Conservation (phyloP, 2,797 vertebrate genomes). For the Amblyopsis hoosieri region DNA sequence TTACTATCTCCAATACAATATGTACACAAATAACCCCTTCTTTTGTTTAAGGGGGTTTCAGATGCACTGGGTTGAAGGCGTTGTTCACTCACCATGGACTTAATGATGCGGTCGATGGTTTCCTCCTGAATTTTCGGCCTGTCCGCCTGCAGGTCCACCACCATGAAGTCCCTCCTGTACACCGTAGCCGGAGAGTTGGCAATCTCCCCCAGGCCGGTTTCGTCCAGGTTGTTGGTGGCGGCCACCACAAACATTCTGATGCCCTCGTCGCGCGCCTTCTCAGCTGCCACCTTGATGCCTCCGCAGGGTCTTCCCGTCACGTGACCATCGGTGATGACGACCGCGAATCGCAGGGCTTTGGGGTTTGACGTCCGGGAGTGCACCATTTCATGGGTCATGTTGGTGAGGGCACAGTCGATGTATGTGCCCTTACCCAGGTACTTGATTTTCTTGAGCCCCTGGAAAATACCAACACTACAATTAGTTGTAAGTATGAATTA, state of each 20-base stretch:
- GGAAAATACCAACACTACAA: constrained; percentile 4
- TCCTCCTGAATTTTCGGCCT: constrained; percentile 34
- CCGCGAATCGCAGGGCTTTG: constrained; percentile 75
- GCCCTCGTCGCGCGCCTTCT: constrained; percentile 81
- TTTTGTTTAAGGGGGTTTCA: too few relatives aligned
- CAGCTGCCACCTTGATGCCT: constrained; percentile 87
- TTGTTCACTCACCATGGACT: constrained; percentile 84
- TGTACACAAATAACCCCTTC: too few relatives aligned
- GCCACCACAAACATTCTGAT: constrained; percentile 89
- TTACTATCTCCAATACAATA: too few relatives aligned
- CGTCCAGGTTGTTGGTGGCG: constrained; percentile 80
- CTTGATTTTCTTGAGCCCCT: constrained; percentile 57
- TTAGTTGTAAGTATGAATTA: too few relatives aligned
- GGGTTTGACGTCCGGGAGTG: constrained; percentile 7
- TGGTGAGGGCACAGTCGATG: constrained; percentile 89
- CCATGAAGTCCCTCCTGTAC: constrained; percentile 82
- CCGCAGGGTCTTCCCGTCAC: constrained; percentile 88
- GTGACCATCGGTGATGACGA: constrained; percentile 95
- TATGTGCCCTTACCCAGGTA: constrained; percentile 93
- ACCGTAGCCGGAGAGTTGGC: constrained; percentile 84
- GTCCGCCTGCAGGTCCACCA: constrained; percentile 72
- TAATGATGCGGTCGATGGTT: constrained; percentile 89
- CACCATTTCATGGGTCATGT: constrained; percentile 83
- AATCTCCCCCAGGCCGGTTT: constrained; percentile 86
- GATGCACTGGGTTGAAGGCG: too few relatives aligned